A percentile compares a stretch with the other conserved stretches of the same genome.
These are phyloP conservation scores for Sebastes taczanowskii DNA, from an alignment of 2,797 vertebrate species.

Conservation along the genomic window DNA sequence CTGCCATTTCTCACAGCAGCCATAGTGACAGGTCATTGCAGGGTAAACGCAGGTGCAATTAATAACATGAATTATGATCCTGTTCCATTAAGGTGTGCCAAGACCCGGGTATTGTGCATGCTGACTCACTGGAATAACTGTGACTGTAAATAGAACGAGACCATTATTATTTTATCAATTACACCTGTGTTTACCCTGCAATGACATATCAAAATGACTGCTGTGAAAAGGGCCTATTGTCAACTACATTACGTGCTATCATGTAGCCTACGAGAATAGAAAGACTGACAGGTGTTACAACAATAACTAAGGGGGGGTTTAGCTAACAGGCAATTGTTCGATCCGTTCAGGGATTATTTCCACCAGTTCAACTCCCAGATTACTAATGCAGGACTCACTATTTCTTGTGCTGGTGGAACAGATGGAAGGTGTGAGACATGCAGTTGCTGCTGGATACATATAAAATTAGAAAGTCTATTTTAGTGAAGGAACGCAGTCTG, in stretches of 20 bases:
- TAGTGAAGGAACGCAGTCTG: not conserved
- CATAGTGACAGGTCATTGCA: too few species aligned
- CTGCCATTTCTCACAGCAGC: not conserved
- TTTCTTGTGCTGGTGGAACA: not conserved
- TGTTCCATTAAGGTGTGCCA: too few species aligned
- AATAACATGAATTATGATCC: too few species aligned
- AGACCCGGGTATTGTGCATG: not conserved
- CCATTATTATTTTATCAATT: too few species aligned
- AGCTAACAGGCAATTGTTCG: not conserved
- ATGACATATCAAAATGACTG: too few species aligned
- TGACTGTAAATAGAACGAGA: not conserved
- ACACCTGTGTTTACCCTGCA: too few species aligned
- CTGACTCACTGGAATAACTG: not conserved
- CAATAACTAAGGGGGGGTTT: not conserved
- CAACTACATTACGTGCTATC: not conserved
- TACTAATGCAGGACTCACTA: not conserved
- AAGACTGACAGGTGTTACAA: not conserved
- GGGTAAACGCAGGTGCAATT: too few species aligned
- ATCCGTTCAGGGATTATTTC: not conserved
- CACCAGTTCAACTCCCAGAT: not conserved
- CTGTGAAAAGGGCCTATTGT: too few species aligned
- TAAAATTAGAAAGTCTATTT: not conserved
- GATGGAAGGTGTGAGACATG: not conserved
- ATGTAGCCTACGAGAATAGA: not conserved
- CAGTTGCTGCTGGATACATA: not conserved